These are phyloP conservation scores for Polyodon spathula DNA, from an alignment of 2,113 vertebrate species.

Conservation along the genomic window DNA sequence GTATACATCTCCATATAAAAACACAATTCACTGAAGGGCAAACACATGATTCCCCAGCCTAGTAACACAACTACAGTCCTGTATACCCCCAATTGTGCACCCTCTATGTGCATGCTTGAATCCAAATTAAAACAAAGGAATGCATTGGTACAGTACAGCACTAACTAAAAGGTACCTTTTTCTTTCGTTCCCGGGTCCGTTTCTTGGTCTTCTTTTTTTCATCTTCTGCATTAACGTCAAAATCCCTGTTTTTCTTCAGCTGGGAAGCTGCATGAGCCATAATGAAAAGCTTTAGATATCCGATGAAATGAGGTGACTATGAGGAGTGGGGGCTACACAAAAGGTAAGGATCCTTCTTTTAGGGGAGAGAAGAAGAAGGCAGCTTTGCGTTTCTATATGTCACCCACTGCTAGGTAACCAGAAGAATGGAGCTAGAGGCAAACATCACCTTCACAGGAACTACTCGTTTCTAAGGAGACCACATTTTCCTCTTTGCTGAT, in stretches of 20 bases:
- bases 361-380: slow-evolving; percentile 20
- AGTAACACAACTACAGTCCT: background rate
- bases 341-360: slow-evolving; percentile 23
- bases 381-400: slow-evolving; percentile 40
- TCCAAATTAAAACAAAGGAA: slow-evolving; percentile 51
- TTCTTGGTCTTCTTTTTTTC: slow-evolving; percentile 92
- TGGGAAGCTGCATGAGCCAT: slow-evolving; percentile 98
- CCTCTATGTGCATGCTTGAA: slow-evolving; percentile 6
- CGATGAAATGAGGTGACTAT: slow-evolving; percentile 39
- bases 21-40: background rate
- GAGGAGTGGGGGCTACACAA: slow-evolving; percentile 23
- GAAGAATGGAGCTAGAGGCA: slow-evolving; percentile 15
- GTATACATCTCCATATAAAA: too few relatives aligned
- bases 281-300: slow-evolving; percentile 69
- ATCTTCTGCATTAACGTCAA: slow-evolving; percentile 90
- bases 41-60: slow-evolving; percentile 15
- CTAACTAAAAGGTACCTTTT: slow-evolving; percentile 75
- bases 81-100: slow-evolving; percentile 7
- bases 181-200: slow-evolving; percentile 91
- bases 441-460: slow-evolving; percentile 13
- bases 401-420: slow-evolving; percentile 25
- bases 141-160: slow-evolving; percentile 21
- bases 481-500: slow-evolving; percentile 25
- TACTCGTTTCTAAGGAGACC: slow-evolving; percentile 19
- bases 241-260: slow-evolving; percentile 97